phyloP scores from a whole-genome alignment of 2,113 vertebrate species.

The Amphiprion percula region DNA sequence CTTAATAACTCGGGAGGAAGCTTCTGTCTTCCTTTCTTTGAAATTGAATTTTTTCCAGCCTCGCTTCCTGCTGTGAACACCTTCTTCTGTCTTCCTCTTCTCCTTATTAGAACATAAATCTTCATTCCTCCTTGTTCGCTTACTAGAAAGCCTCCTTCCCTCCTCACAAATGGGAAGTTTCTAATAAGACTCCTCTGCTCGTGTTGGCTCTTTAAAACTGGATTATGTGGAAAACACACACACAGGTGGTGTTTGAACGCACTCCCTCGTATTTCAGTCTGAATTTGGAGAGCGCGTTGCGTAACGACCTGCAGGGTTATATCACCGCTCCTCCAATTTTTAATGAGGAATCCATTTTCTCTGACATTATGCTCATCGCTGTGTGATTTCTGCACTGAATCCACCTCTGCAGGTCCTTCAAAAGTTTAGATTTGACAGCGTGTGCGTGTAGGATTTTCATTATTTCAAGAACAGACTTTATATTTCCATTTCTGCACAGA shows the following conservation, averaged over 20 bases:
- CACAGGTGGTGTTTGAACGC: conserved; percentile 8
- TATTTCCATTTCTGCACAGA: neutral
- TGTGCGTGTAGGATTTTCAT: neutral
- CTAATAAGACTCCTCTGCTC: neutral
- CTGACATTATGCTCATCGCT: neutral
- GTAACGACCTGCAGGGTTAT: conserved; percentile 21
- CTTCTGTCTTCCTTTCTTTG: too few relatives aligned
- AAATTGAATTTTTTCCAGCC: too few relatives aligned
- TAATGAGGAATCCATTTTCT: neutral
- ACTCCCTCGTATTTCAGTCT: neutral
- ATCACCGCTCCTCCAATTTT: conserved; percentile 1
- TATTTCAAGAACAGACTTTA: neutral
- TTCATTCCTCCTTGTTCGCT: too few relatives aligned
- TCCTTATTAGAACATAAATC: too few relatives aligned
- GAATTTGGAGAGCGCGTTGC: conserved; percentile 8
- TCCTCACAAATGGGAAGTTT: neutral
- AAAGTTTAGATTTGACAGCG: neutral
- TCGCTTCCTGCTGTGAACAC: too few relatives aligned
- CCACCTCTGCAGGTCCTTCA: conserved; percentile 9
- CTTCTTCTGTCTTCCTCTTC: too few relatives aligned
- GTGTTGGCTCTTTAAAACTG: neutral
- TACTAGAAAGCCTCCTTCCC: neutral
- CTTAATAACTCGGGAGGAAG: too few relatives aligned
- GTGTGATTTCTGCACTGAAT: neutral
- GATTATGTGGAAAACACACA: neutral